These are phyloP conservation scores for Dipus sagitta DNA, from an alignment of 2,797 vertebrate species.

Conservation along the genomic window DNA sequence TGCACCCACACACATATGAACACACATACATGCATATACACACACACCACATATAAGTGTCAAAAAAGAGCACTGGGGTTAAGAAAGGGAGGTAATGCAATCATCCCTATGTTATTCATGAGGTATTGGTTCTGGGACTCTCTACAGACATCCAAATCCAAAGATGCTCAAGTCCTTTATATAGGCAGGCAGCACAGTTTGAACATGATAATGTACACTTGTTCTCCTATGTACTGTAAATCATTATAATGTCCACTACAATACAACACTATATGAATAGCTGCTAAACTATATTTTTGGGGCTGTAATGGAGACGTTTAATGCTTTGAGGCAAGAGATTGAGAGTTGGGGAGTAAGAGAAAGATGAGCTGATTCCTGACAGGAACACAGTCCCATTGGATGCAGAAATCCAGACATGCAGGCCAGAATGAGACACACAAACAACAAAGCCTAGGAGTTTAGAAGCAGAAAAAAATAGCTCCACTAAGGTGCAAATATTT, in stretches of 20 bases:
- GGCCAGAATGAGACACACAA: neutral
- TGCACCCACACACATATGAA: no score
- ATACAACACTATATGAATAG: neutral
- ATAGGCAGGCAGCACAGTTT: neutral
- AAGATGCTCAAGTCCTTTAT: neutral
- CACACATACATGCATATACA: no score
- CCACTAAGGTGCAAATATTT: neutral
- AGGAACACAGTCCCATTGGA: neutral
- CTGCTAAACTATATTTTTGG: neutral
- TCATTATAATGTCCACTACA: neutral
- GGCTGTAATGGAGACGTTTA: neutral
- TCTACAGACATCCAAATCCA: neutral
- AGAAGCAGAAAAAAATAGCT: neutral
- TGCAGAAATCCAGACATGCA: neutral
- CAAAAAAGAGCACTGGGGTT: no score
- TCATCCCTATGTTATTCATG: neutral
- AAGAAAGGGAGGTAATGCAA: neutral
- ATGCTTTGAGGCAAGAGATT: neutral
- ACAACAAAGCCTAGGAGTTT: neutral
- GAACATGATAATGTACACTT: neutral
- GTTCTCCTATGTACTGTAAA: neutral
- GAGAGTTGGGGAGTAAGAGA: neutral
- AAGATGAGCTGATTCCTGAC: neutral
- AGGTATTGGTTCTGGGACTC: neutral
- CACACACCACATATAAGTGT: no score